Percentiles rank a stretch among this genome's conserved stretches.
These are phyloP conservation scores for Cosmia pyralina DNA, from an alignment of 2,888 invertebrate genomes.

Conservation along the genomic window DNA sequence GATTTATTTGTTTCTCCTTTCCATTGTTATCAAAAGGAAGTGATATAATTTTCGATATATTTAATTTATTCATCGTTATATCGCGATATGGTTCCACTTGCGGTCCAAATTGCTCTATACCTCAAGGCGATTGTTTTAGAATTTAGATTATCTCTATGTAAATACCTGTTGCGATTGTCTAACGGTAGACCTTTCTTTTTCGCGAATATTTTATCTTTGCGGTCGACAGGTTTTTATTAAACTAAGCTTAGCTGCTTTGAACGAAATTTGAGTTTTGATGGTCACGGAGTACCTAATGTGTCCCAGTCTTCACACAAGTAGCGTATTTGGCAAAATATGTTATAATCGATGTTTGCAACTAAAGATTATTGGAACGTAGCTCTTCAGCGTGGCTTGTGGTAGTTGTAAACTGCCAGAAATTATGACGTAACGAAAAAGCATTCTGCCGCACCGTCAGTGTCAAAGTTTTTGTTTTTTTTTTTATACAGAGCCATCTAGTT, in stretches of 20 bases:
- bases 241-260: neutral
- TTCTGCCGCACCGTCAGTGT: too few species aligned
- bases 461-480: too few species aligned
- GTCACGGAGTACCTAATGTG: neutral
- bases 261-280: neutral
- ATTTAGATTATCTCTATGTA: conserved; percentile 50
- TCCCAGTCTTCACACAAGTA: neutral
- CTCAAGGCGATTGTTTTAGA: conserved; percentile 50
- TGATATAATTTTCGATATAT: conserved; percentile 37
- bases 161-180: conserved; percentile 46
- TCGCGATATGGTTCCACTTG: conserved; percentile 43
- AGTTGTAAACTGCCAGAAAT: too few species aligned
- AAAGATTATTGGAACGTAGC: too few species aligned
- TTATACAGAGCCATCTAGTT: too few species aligned
- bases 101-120: conserved; percentile 47
- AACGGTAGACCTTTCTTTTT: conserved; percentile 36
- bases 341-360: neutral
- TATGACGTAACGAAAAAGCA: too few species aligned
- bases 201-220: conserved; percentile 24
- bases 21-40: conserved; percentile 35
- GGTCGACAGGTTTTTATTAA: conserved; percentile 2
- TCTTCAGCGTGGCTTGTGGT: too few species aligned
- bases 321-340: neutral
- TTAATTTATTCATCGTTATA: conserved; percentile 50
- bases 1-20: conserved; percentile 2